Evolutionary conservation across 2,113 vertebrate genomes (phyloP).

Genomic region (Propithecus coquereli): DNA sequence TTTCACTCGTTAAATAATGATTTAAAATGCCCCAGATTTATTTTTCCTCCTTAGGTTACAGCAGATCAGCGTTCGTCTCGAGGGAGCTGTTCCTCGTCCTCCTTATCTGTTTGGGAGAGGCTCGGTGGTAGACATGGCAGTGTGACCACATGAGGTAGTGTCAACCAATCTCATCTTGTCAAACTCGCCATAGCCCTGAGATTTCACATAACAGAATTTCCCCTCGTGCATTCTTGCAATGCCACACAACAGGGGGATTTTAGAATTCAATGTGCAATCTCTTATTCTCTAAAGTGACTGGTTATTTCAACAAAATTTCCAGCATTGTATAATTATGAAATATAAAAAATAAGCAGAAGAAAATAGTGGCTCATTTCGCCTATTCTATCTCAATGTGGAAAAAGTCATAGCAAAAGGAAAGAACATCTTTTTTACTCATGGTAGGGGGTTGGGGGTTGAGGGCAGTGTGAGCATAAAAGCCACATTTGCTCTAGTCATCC

Average conservation of each 20-base stretch:
- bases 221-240: background rate
- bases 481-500: constrained; percentile 49
- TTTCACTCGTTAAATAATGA: background rate
- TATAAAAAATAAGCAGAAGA: constrained; percentile 20
- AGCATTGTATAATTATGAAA: constrained; percentile 27
- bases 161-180: constrained; percentile 35
- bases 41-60: background rate
- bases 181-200: background rate
- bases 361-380: constrained; percentile 13
- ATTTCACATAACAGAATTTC: background rate
- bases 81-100: constrained; percentile 27
- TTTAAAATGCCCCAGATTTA: background rate
- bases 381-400: background rate
- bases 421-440: background rate
- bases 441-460: background rate
- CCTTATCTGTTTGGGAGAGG: constrained; percentile 29
- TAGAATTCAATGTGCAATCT: constrained; percentile 11
- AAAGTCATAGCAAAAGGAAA: constrained; percentile 17
- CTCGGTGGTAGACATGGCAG: background rate
- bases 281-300: background rate
- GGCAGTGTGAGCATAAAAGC: constrained; percentile 40
- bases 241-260: background rate
- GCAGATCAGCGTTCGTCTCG: background rate
- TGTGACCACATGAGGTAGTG: constrained; percentile 11
- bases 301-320: constrained; percentile 17